Percentiles rank a stretch among this genome's conserved stretches.
Conservation (phyloP, 1,140 invertebrate genomes). For the Camponotus floridanus region DNA sequence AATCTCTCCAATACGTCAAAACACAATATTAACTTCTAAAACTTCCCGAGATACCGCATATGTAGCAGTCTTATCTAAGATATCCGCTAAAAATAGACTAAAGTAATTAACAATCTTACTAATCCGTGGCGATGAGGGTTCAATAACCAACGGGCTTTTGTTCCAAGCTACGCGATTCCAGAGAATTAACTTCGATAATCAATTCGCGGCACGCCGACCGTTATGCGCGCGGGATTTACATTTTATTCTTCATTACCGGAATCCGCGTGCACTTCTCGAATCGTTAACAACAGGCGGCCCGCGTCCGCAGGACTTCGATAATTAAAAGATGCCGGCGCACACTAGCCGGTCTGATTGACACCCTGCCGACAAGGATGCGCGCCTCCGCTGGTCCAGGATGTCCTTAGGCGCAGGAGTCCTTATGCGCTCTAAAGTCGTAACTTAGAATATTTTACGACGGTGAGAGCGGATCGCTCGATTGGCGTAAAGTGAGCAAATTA, state of each 20-base stretch:
- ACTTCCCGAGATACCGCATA: too few relatives aligned
- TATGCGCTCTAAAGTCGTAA: constrained; percentile 65
- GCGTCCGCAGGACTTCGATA: constrained; percentile 65
- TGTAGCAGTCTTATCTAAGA: too few relatives aligned
- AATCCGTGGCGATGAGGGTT: constrained; percentile 44
- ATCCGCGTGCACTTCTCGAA: constrained; percentile 59
- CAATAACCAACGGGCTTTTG: constrained; percentile 57
- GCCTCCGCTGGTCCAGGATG: not conserved
- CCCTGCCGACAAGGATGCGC: constrained; percentile 49
- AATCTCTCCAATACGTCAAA: too few relatives aligned
- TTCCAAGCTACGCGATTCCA: constrained; percentile 28
- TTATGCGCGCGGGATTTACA: constrained; percentile 53
- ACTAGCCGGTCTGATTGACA: constrained; percentile 70
- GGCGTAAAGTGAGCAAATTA: constrained; percentile 59
- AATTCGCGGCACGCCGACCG: constrained; percentile 46
- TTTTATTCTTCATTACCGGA: constrained; percentile 62
- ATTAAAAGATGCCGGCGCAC: constrained; percentile 68
- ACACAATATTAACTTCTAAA: too few relatives aligned
- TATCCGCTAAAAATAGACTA: too few relatives aligned
- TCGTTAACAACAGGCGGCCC: constrained; percentile 66
- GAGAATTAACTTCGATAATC: constrained; percentile 55
- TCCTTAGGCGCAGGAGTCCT: constrained; percentile 31
- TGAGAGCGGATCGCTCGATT: constrained; percentile 1
- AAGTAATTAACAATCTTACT: constrained; percentile 41
- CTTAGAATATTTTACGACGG: constrained; percentile 59